Evolutionary conservation across 2,888 invertebrate species (phyloP).

Genomic region (Nemoura dubitans): DNA sequence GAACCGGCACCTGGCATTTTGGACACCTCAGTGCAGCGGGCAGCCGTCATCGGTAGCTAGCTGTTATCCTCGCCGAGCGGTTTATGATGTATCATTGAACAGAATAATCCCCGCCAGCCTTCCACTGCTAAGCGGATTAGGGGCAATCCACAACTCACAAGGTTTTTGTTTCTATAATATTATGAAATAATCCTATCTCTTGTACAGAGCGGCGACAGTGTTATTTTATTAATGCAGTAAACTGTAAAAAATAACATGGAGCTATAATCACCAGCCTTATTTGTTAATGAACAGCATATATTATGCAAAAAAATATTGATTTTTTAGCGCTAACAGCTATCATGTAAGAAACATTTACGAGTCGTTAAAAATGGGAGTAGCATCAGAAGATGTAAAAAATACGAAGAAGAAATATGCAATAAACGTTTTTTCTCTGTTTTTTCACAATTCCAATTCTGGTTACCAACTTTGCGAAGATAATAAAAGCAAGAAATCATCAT

Average conservation of each 20-base stretch:
- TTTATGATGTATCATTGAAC: slow-evolving; percentile 28
- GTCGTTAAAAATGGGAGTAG: too few relatives aligned
- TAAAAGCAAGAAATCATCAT: background rate
- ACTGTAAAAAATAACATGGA: background rate
- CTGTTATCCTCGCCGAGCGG: background rate
- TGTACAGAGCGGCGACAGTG: background rate
- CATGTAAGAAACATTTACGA: too few relatives aligned
- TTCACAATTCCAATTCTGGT: too few relatives aligned
- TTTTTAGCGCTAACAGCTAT: too few relatives aligned
- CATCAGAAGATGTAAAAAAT: too few relatives aligned
- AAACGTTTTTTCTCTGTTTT: too few relatives aligned
- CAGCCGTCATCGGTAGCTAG: slow-evolving; percentile 3
- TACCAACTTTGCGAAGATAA: background rate
- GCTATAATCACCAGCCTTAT: too few relatives aligned
- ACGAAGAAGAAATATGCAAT: too few relatives aligned
- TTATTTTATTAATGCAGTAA: background rate
- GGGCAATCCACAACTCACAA: background rate
- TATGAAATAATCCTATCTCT: background rate
- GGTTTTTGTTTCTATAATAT: slow-evolving; percentile 24
- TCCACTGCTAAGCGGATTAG: slow-evolving; percentile 9
- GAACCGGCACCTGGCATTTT: background rate
- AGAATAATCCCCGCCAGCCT: slow-evolving; percentile 13
- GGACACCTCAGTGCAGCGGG: background rate
- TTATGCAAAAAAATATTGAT: too few relatives aligned
- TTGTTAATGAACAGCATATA: too few relatives aligned